Base-by-base conservation (phyloP, 2,888 invertebrate species). In the Idaea dimidiata region DNA sequence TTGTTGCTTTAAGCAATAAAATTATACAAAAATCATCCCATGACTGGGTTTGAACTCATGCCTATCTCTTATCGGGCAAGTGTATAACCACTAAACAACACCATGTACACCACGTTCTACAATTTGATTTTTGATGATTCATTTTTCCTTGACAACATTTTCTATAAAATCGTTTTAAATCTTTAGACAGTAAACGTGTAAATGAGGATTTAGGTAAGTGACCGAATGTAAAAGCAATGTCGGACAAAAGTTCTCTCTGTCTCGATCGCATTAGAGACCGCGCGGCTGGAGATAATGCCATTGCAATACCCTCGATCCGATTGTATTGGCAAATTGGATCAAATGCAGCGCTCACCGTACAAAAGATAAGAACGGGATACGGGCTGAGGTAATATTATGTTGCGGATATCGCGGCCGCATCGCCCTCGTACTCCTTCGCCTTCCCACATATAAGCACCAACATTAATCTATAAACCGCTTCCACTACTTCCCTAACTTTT, bases 321-420 rank as follows among this genome's bases (percentile, higher is more conserved):
- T 93, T 91, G 91, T 91, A 91, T 91, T 89, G 91, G 89, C 87
- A 91, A 93, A 93, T 93, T 93, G 93, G 90, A 93, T 93, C 90
- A 92, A 93, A 93, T 92, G 93, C 91, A 91, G 86, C 87, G 87
- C 87, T 87, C 84, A 83, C 87, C 83, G 87, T 79, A 87, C 87
- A 90, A 89, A 89, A 91, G 91, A 92, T 91, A 90, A 91, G 88
- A 88, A 76, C 75, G 66, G 75, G 83, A 85, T 86, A 85, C 81
- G 84, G 84, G 83, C 75, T 72, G 75, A 76, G 73, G 85, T 84
- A 84, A 86, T 86, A 88, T 87, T 83, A 83, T 83, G 86, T 87
- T 83, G 83, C 77, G 83, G 82, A 78, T 83, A 88, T 84, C 84
- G 78, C 68, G 68, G 72, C 65, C 75, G 69, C 75, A 83, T 83